Evolutionary conservation across 2,797 vertebrate species (phyloP), one percentile per base, ranked within the genome.

Genomic region (Florisuga fusca): DNA sequence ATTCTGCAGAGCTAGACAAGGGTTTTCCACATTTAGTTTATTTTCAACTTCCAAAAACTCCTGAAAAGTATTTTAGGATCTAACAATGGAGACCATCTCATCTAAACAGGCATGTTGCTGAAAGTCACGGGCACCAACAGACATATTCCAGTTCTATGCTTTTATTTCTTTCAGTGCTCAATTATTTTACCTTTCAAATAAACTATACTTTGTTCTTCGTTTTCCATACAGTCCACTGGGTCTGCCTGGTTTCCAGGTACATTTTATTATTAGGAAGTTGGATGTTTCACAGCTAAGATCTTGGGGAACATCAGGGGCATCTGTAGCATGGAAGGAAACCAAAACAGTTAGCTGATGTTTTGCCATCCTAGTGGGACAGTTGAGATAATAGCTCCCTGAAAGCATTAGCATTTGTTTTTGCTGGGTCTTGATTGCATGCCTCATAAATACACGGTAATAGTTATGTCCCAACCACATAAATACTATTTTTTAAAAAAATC

Each of bases 241-340:
- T 74, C 97, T 97, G 51, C 98, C 98, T 45, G 96, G 93, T 80
- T 96, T 94, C 98, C 98, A 98, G 9, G 80, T 96, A 68, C 98
- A 98, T 53, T 85, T 78, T 71, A 98, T 97, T 51, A 75, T 75
- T 63, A 92, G 84, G 15, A 98, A 97, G 64, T 98, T 95, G 7
- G 75, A 82, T 2, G 98, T 98, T 97, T 98, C 98, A 95, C 98
- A 98, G 67, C 57, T 97, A 67, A 98, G 77, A 25, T 97, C 95
- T 80, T 97, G 95, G 12, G 98, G 98, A 85, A 14, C 58, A 94
- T 98, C 98, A 33, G 98, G 98, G 68, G 97, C 97, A 92, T 98
- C 98, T 98, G 84, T 9, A 89, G 58, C 9, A 90, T 4, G n/a
- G 58, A 62, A 91, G 15, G 34, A 84, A 95, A 93, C 3, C 59